Percentiles rank a stretch among this genome's conserved stretches.
These are phyloP conservation scores for Sarcophaga rosellei DNA, from an alignment of 2,888 invertebrate species.

Conservation along the genomic window DNA sequence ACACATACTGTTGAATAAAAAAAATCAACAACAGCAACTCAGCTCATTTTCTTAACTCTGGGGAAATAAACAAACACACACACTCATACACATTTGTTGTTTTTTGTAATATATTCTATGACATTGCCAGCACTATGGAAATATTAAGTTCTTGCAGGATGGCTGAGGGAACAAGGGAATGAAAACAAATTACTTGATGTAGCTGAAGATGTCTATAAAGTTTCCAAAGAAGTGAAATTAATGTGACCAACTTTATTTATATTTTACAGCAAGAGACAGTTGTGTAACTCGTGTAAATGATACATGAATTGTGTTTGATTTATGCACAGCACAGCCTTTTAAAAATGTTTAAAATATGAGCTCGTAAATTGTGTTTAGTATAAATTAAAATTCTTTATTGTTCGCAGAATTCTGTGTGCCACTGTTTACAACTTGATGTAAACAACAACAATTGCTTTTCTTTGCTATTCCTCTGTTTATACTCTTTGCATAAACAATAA, in stretches of 20 bases:
- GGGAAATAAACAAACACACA: constrained; percentile 39
- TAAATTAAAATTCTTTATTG: too few species aligned
- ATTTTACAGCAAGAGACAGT: background rate
- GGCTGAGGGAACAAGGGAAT: background rate
- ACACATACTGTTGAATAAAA: background rate
- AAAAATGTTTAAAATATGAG: too few species aligned
- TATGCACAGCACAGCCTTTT: too few species aligned
- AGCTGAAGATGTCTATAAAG: constrained; percentile 4
- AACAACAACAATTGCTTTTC: too few species aligned
- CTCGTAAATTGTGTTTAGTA: too few species aligned
- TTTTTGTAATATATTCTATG: constrained; percentile 39
- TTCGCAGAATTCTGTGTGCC: too few species aligned
- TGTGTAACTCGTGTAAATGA: too few species aligned
- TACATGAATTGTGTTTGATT: background rate
- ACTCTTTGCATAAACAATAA: too few species aligned
- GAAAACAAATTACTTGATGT: background rate
- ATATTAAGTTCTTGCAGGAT: constrained; percentile 4
- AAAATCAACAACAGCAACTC: constrained; percentile 14
- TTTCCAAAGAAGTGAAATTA: background rate
- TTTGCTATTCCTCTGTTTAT: too few species aligned
- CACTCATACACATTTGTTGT: background rate
- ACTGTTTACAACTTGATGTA: too few species aligned
- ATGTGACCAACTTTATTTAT: background rate
- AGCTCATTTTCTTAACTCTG: constrained; percentile 45
- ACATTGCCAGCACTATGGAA: constrained; percentile 49